phyloP scores from a whole-genome alignment of 2,797 vertebrate genomes.

The Epinephelus awoara region DNA sequence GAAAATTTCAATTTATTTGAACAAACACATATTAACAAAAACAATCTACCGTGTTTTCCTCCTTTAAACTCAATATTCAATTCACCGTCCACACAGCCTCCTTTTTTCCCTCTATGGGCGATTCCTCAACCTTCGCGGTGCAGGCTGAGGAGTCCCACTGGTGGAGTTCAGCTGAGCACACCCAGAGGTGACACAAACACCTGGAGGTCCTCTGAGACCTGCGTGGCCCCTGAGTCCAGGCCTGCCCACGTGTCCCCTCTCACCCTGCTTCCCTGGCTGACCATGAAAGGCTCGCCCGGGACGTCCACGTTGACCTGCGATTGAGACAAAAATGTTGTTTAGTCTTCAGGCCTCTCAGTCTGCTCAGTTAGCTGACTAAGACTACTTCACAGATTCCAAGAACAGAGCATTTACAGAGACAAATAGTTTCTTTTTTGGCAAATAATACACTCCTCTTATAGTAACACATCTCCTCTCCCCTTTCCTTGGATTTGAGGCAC shows the following conservation, averaged over 20 bases:
- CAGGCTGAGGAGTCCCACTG: slow-evolving; percentile 59
- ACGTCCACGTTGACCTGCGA: slow-evolving; percentile 86
- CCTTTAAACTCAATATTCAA: slow-evolving; percentile 33
- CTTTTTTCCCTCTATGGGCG: slow-evolving; percentile 67
- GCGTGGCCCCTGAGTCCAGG: slow-evolving; percentile 85
- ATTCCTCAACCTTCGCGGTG: slow-evolving; percentile 72
- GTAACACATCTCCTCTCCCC: slow-evolving; percentile 3
- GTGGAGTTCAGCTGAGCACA: slow-evolving; percentile 77
- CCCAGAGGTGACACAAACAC: slow-evolving; percentile 84
- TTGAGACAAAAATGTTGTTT: slow-evolving; percentile 48
- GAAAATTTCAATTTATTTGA: slow-evolving; percentile 60
- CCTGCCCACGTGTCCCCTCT: slow-evolving; percentile 82
- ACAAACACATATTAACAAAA: slow-evolving; percentile 69
- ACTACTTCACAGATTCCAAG: slow-evolving; percentile 30
- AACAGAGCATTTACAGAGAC: slow-evolving; percentile 40
- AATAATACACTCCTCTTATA: slow-evolving; percentile 13
- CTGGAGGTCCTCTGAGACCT: slow-evolving; percentile 86
- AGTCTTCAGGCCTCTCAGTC: slow-evolving; percentile 30
- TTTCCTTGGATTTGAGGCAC: slow-evolving; percentile 18
- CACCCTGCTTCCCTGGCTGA: slow-evolving; percentile 83
- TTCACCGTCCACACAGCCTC: slow-evolving; percentile 35
- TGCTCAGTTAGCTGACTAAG: slow-evolving; percentile 41
- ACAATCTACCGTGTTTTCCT: slow-evolving; percentile 46
- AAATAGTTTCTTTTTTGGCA: slow-evolving; percentile 45
- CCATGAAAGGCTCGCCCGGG: slow-evolving; percentile 85